Base-by-base conservation (phyloP, 2,888 invertebrate genomes). In the Leptura quadrifasciata region DNA sequence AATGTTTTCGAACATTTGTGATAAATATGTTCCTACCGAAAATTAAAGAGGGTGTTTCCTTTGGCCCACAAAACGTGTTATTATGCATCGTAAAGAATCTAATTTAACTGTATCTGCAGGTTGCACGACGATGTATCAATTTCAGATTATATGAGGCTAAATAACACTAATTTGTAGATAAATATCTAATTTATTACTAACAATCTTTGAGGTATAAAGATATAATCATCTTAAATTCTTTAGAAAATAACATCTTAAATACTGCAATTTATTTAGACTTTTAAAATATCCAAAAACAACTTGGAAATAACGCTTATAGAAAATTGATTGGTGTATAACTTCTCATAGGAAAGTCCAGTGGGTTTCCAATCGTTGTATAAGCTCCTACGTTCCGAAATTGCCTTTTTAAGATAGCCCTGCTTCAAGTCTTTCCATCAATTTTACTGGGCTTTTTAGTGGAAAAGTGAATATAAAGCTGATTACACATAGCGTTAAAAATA, bases 21-120 rank as follows among this genome's bases (percentile, higher is more conserved):
- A 47, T 47, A 47, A 47, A 47, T 47, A 47, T n/a, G 47, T 47
- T 47, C 47, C n/a, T 47, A 15, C 47, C 47, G 47, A 47, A 47
- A 47, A 47, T 47, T 47, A 47, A 47, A 47, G 47, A 47, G 47
- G 47, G 47, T 47, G 39, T 39, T 47, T 47, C n/a, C n/a, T 47
- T n/a, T 47, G 5, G 47, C n/a, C 47, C 47, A 47, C n/a, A 47
- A 47, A n/a, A 47, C 47, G n/a, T 47, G 47, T 47, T n/a, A 47
- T 47, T 47, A 47, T 47, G 47, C 47, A n/a, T 47, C 47, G 47
- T 47, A 47, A 47, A 47, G 47, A 47, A 47, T 47, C 47, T 47
- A 47, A 47, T 47, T 47, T 47, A 47, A 47, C 47, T 47, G 47
- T 47, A 12, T 47, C 47, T 47, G 47, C 47, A 47, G n/a, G 15